Base-by-base conservation (phyloP, 2,113 vertebrate species). In the Tilapia sparmanii region DNA sequence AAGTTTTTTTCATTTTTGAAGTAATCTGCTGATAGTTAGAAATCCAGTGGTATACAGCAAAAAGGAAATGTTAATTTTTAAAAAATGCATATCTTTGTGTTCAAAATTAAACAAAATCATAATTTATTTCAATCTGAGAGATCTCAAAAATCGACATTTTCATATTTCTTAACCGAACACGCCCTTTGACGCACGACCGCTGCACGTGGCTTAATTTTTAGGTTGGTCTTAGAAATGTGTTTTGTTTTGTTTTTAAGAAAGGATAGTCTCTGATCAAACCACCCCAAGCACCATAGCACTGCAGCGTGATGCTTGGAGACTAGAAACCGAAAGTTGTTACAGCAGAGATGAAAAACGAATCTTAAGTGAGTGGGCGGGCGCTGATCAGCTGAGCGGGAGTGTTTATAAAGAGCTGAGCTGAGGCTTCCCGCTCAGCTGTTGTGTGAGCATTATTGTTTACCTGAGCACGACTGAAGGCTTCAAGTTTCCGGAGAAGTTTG, bases 391-490 rank as follows among this genome's bases (percentile, higher is more conserved):
- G 8, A 35, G 33, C 33, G 33, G 8, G 33, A 35, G 33, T 4
- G 33, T 35, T 8, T 8, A 35, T 35, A 35, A 35, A 35, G 29
- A 31, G 29, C 29, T 31, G 29, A 31, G 29, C 29, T 2, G 29
- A 31, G 2, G n/a, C n/a, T n/a, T n/a, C n/a, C 29, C 29, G 29
- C 29, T 31, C 29, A 10, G 68, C 22, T 29, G 22, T 13, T 22
- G 4, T 24, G 10, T 13, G 3, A 76, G 5, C 15, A 40, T 80
- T 40, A 19, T 26, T 18, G 7, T 16, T 35, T 33, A 45, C 26
- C 10, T 71, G 0, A 24, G 0, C 19, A 42, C n/a, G 19, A 0
- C 0, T 15, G 7, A 52, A 80, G 10, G 53, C 15, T 19, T 22
- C 6, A 24, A 53, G 12, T 38, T 16, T 76, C 4, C 3, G 24